phyloP scores from a whole-genome alignment of 2,888 invertebrate species.

The Limnephilus auricula region DNA sequence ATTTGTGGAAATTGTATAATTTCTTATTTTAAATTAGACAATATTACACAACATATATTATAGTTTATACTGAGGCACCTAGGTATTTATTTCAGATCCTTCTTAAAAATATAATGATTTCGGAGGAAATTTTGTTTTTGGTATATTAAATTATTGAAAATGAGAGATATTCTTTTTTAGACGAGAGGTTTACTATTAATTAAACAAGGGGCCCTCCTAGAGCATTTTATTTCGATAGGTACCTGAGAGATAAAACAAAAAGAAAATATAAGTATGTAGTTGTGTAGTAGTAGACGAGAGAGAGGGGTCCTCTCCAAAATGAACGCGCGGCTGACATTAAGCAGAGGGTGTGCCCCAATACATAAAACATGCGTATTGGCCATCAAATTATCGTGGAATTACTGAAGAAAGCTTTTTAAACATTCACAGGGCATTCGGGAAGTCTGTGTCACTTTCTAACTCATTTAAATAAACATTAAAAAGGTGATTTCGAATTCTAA shows the following conservation, averaged over 20 bases:
- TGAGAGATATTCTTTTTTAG: no score
- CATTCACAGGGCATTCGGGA: slow-evolving; percentile 8
- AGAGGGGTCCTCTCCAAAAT: background rate
- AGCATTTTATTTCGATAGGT: background rate
- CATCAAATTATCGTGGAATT: slow-evolving; percentile 53
- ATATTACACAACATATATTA: no score
- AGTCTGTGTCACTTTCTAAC: background rate
- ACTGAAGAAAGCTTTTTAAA: slow-evolving; percentile 55
- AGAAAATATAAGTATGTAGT: background rate
- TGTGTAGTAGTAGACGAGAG: background rate
- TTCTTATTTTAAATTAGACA: no score
- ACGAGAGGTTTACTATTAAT: no score
- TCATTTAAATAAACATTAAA: background rate
- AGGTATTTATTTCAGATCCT: no score
- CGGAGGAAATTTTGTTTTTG: no score
- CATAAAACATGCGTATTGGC: slow-evolving; percentile 41
- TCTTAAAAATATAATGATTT: no score
- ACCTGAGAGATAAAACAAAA: background rate
- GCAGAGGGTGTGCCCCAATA: slow-evolving; percentile 29
- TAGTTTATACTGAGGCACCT: no score
- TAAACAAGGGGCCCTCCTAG: background rate
- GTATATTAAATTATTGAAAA: no score
- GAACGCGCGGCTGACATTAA: background rate
- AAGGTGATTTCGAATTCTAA: background rate
- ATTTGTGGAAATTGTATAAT: no score